Percentiles rank a stretch among this genome's conserved stretches.
Conservation (phyloP, 1,140 invertebrate genomes). For the Octopus sinensis region DNA sequence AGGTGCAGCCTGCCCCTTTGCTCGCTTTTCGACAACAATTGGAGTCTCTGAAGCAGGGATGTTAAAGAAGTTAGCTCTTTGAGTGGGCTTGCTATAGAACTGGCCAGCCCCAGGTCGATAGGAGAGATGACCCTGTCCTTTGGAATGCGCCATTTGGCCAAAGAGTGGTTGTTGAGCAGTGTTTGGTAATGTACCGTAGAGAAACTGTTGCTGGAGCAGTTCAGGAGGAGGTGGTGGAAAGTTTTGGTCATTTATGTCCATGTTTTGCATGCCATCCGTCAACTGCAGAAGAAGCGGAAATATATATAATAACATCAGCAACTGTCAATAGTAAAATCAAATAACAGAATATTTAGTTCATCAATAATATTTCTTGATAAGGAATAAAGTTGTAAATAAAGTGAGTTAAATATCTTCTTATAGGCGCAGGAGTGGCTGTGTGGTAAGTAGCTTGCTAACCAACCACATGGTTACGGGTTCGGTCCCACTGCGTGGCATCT, state of each 20-base stretch:
- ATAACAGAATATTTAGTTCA: neutral
- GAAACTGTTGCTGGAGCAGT: conserved; percentile 47
- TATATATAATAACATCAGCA: too few species aligned
- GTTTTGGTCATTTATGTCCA: conserved; percentile 29
- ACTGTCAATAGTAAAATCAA: neutral
- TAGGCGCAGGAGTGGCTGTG: too few species aligned
- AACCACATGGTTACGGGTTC: too few species aligned
- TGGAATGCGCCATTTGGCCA: conserved; percentile 29
- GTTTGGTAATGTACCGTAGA: conserved; percentile 47
- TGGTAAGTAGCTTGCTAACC: too few species aligned
- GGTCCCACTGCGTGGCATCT: too few species aligned
- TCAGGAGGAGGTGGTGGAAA: conserved; percentile 47
- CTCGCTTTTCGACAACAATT: conserved; percentile 36
- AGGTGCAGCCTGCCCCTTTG: conserved; percentile 38
- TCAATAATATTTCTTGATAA: neutral
- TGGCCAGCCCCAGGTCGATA: conserved; percentile 43
- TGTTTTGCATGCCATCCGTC: conserved; percentile 33
- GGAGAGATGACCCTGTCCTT: conserved; percentile 28
- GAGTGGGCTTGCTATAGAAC: conserved; percentile 30
- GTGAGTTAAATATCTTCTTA: too few species aligned
- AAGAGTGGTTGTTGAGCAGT: conserved; percentile 43
- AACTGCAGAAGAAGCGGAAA: conserved; percentile 31
- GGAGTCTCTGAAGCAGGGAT: conserved; percentile 28
- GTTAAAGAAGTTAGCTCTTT: conserved; percentile 37
- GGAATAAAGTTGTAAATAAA: too few species aligned